A percentile compares a stretch with the other conserved stretches of the same genome.
Evolutionary conservation across 2,888 invertebrate genomes (phyloP).

Genomic region (Agapostemon virescens): DNA sequence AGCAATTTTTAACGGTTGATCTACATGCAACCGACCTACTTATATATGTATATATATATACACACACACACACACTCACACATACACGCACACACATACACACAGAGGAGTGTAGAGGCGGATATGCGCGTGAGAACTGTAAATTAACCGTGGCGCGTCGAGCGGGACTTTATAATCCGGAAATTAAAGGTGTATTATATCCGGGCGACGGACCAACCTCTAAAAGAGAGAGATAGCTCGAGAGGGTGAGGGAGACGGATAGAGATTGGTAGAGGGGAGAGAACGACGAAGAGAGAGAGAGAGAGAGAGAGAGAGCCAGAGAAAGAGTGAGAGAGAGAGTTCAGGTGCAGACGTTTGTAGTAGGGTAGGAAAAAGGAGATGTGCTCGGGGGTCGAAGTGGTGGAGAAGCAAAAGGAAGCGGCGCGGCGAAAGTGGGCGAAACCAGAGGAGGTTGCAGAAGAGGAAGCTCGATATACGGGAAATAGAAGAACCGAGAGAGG

Average conservation of each 20-base stretch:
- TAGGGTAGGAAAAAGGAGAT: slow-evolving; percentile 34
- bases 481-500: slow-evolving; percentile 69
- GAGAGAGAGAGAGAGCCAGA: background rate
- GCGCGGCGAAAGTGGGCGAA: slow-evolving; percentile 35
- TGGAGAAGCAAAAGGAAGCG: slow-evolving; percentile 45
- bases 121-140: slow-evolving; percentile 72
- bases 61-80: background rate
- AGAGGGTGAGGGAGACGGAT: background rate
- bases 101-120: background rate
- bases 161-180: slow-evolving; percentile 78
- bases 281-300: too few species aligned
- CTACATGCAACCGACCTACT: background rate
- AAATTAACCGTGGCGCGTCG: slow-evolving; percentile 74
- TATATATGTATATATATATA: too few species aligned
- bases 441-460: slow-evolving; percentile 43
- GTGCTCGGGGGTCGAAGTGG: slow-evolving; percentile 24
- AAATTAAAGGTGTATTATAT: slow-evolving; percentile 79
- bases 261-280: background rate
- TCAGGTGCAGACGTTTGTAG: slow-evolving; percentile 6
- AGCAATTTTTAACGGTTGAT: slow-evolving; percentile 28
- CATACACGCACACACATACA: background rate
- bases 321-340: background rate
- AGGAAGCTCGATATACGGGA: slow-evolving; percentile 55
- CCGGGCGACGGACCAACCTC: slow-evolving; percentile 54
- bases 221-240: background rate